These are phyloP conservation scores for Mactra quadrangularis DNA, from an alignment of 1,140 invertebrate genomes.

Conservation along the genomic window DNA sequence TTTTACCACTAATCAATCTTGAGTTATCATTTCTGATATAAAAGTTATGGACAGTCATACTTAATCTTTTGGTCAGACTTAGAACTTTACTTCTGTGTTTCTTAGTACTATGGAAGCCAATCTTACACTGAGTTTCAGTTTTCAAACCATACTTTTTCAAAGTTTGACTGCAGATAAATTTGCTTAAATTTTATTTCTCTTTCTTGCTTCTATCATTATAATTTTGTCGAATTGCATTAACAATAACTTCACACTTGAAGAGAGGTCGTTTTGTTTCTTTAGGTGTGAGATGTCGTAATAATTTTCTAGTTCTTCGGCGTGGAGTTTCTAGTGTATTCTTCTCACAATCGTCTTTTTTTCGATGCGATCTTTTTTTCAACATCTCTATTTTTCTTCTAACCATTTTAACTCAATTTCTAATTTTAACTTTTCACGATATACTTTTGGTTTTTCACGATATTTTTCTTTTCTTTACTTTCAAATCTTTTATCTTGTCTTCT, in stretches of 20 bases:
- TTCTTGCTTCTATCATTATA: conserved; percentile 30
- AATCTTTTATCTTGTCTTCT: too few species aligned
- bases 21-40: conserved; percentile 60
- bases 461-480: background rate
- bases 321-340: conserved; percentile 19
- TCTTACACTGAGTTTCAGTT: background rate
- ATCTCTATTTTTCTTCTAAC: conserved; percentile 34
- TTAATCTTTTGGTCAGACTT: conserved; percentile 21
- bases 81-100: background rate
- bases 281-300: conserved; percentile 23
- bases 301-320: conserved; percentile 32
- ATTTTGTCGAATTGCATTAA: conserved; percentile 28
- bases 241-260: conserved; percentile 10
- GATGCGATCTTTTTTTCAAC: conserved; percentile 31
- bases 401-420: conserved; percentile 15
- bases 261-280: conserved; percentile 33
- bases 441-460: background rate
- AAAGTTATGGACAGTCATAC: conserved; percentile 25
- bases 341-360: background rate
- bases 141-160: conserved; percentile 25
- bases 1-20: conserved; percentile 47
- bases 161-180: conserved; percentile 17
- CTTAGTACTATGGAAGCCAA: background rate
- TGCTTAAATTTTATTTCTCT: conserved; percentile 26
- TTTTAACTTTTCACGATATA: conserved; percentile 8